Base-by-base conservation (phyloP, 2,888 invertebrate species). In the Clanis bilineata region DNA sequence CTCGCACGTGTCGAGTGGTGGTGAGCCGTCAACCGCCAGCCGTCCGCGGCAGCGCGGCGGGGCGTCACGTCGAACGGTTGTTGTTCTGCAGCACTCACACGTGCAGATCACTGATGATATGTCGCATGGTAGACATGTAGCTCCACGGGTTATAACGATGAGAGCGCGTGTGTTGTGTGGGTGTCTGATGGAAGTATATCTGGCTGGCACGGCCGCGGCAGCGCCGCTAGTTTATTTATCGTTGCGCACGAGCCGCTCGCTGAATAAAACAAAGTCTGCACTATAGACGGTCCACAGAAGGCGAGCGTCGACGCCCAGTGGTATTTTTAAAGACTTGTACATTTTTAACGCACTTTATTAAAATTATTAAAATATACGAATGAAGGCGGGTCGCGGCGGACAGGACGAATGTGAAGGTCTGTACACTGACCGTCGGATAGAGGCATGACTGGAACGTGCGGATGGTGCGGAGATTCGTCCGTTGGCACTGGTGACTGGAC, bases 391-490 rank as follows among this genome's bases (percentile, higher is more conserved):
- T 5, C 3, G 3, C 22, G 22, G 22, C 10, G 9, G 44, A 3
- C 23, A 41, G 41, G 44, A 12, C 12, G 12, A 1, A 18, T 7
- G 1, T 18, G 15, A 51, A 51, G 9, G 10, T 18, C 10, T 51
- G 28, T 15, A 15, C 21, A 79, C 79, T 79, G 71, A 79, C 79
- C 79, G 74, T 77, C 58, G 67, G 64, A 65, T 63, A 68, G 65
- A 64, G 79, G 76, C 70, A 70, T 71, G 67, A 54, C 60, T 43
- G 39, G 54, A 36, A 64, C 25, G 65, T 38, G 58, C 25, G 58
- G 39, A 1, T 25, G 28, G 0, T 15, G 47, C 6, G 3, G 18
- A 41, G 7, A 38, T 3, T 12, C 12, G 4, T 12, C 2, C 7
- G 10, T 9, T 12, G 1, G 12, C 36, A 36, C 1, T 3, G 54